A percentile compares a stretch with the other conserved stretches of the same genome.
Conservation (phyloP, 2,797 vertebrate genomes). For the Malurus leucopterus region DNA sequence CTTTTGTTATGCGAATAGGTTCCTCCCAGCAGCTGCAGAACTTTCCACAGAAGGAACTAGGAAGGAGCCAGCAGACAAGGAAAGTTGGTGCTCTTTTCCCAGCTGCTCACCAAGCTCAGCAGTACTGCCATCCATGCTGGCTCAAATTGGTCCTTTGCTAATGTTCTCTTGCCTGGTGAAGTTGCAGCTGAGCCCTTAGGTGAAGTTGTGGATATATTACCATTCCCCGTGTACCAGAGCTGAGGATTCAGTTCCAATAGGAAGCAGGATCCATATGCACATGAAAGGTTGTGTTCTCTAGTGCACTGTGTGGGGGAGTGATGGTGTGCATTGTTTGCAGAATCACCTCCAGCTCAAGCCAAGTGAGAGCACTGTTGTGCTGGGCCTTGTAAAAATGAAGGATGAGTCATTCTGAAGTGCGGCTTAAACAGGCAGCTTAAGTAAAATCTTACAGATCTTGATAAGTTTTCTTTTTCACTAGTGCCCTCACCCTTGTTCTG, state of each 20-base stretch:
- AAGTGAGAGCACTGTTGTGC: not conserved
- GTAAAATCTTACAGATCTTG: not conserved
- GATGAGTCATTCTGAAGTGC: not conserved
- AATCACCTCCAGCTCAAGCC: not conserved
- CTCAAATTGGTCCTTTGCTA: not conserved
- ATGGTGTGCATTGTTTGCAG: not conserved
- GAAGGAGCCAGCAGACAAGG: conserved; percentile 18
- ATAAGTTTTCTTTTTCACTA: not conserved
- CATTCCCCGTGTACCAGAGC: not conserved
- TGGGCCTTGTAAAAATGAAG: not conserved
- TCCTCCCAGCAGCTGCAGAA: conserved; percentile 54
- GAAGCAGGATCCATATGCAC: not conserved
- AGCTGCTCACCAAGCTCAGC: not conserved
- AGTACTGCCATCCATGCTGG: fast-evolving
- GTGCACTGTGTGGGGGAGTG: fast-evolving
- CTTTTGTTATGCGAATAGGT: conserved; percentile 57
- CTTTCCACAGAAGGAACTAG: conserved; percentile 8
- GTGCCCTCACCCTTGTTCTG: not conserved
- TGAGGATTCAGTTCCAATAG: not conserved
- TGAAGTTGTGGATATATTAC: not conserved
- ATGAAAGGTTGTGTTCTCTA: not conserved
- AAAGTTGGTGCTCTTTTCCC: not conserved
- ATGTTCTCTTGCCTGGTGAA: not conserved
- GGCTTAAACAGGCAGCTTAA: not conserved
- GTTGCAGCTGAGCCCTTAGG: not conserved